Percentiles rank a stretch among this genome's conserved stretches.
Conservation (phyloP, 2,888 invertebrate genomes). For the Actias luna region DNA sequence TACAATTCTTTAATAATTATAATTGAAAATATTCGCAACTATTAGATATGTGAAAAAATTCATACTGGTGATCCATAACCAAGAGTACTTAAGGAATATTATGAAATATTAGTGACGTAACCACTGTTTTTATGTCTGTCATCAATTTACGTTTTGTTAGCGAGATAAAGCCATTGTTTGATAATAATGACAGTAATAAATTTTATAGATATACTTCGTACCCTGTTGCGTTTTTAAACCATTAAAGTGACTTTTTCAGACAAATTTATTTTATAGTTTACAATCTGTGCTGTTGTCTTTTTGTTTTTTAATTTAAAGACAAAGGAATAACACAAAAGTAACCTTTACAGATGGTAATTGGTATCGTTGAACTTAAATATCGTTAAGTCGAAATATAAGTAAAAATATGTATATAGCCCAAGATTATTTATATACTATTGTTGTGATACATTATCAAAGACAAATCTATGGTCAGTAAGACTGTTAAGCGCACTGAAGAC, state of each 20-base stretch:
- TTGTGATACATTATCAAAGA: too few relatives aligned
- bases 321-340: background rate
- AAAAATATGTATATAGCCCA: background rate
- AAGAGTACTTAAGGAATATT: too few relatives aligned
- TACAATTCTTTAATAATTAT: too few relatives aligned
- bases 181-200: constrained; percentile 3
- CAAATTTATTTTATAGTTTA: constrained; percentile 2
- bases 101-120: background rate
- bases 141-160: background rate
- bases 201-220: background rate
- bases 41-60: too few relatives aligned
- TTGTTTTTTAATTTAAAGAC: constrained; percentile 1
- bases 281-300: background rate
- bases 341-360: background rate
- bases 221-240: background rate
- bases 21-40: too few relatives aligned
- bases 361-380: background rate
- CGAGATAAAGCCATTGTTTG: background rate
- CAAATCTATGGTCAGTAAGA: too few relatives aligned
- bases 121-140: background rate
- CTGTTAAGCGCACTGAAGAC: too few relatives aligned
- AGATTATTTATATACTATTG: too few relatives aligned
- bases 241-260: background rate
- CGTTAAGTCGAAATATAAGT: background rate
- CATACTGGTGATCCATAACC: too few relatives aligned